These are phyloP conservation scores for Azemiops feae DNA, from an alignment of 2,113 vertebrate genomes.

Conservation along the genomic window DNA sequence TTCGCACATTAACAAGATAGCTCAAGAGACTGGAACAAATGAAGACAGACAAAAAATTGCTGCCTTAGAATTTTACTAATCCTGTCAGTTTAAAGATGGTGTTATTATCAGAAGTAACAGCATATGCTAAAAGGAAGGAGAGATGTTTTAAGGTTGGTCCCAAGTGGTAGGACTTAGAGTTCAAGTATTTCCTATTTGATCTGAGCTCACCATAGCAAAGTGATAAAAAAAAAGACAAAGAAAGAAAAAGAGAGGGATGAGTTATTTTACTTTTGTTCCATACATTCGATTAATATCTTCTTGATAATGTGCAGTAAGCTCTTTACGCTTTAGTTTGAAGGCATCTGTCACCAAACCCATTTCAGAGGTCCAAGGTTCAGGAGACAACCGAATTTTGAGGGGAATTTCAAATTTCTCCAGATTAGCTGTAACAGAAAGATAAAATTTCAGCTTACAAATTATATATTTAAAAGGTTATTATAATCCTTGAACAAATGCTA, in stretches of 20 bases:
- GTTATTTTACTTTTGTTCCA: conserved; percentile 73
- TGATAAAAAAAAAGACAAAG: neutral
- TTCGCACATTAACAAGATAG: conserved; percentile 64
- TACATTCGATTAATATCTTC: conserved; percentile 92
- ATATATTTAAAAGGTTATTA: neutral
- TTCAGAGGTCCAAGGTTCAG: conserved; percentile 94
- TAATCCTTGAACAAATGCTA: neutral
- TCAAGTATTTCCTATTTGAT: conserved; percentile 79
- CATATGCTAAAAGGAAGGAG: conserved; percentile 58
- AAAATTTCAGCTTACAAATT: neutral
- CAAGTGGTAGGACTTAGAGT: conserved; percentile 66
- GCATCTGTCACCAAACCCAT: conserved; percentile 94
- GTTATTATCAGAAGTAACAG: conserved; percentile 59
- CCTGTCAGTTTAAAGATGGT: conserved; percentile 61
- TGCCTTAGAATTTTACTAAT: conserved; percentile 71
- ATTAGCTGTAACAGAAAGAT: conserved; percentile 69
- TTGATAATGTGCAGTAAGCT: conserved; percentile 87
- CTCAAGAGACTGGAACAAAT: conserved; percentile 50
- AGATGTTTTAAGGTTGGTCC: conserved; percentile 61
- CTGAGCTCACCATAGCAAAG: conserved; percentile 61
- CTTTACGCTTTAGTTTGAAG: conserved; percentile 94
- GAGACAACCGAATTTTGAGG: conserved; percentile 86
- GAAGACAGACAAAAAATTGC: conserved; percentile 70
- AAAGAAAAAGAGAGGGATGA: neutral
- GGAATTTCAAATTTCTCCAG: conserved; percentile 95